These are phyloP conservation scores for Mobula hypostoma DNA, from an alignment of 2,113 vertebrate species.

Conservation along the genomic window DNA sequence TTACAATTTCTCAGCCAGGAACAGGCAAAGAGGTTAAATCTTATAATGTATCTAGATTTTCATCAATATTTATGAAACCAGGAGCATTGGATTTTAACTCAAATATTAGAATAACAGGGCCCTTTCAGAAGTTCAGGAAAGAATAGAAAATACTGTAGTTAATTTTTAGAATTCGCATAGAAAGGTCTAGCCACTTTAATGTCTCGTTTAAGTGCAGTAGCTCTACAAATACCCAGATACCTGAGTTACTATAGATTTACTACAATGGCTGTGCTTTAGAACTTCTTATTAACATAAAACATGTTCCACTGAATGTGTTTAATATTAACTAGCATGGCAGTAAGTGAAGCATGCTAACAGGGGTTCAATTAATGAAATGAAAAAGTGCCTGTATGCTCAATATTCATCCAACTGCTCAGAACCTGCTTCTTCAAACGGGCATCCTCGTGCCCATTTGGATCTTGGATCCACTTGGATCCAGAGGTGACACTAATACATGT, in stretches of 20 bases:
- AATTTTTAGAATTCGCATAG: not conserved
- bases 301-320: not conserved
- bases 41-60: not conserved
- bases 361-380: not conserved
- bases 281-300: not conserved
- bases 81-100: not conserved
- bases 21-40: not conserved
- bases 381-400: too few relatives aligned
- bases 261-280: not conserved
- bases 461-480: too few relatives aligned
- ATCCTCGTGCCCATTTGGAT: not conserved
- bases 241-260: not conserved
- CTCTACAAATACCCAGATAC: not conserved
- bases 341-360: not conserved
- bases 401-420: too few relatives aligned
- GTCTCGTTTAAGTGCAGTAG: too few relatives aligned
- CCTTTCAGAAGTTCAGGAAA: not conserved
- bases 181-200: not conserved
- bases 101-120: not conserved
- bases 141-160: not conserved
- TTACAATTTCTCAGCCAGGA: not conserved
- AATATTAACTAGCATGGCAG: not conserved
- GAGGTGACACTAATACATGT: too few relatives aligned
- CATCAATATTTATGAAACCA: not conserved
- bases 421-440: not conserved